phyloP scores from a whole-genome alignment of 2,797 vertebrate genomes.

The Bucorvus abyssinicus region DNA sequence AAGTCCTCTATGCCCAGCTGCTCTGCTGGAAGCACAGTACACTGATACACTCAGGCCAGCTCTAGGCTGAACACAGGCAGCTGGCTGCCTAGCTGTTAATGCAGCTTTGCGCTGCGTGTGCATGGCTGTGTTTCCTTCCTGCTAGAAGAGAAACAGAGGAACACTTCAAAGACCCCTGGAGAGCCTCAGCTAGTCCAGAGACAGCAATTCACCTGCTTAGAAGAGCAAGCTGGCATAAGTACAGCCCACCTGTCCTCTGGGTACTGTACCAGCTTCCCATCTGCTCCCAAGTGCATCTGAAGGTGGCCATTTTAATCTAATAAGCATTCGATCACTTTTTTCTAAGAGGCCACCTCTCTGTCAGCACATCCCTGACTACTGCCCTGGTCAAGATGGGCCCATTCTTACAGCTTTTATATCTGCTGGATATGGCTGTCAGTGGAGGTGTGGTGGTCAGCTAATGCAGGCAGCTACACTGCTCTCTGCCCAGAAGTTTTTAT shows the following conservation, averaged over 20 bases:
- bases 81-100: conserved; percentile 12
- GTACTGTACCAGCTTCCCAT: conserved; percentile 45
- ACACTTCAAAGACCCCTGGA: not conserved
- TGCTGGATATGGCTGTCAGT: not conserved
- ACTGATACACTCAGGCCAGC: not conserved
- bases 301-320: conserved; percentile 34
- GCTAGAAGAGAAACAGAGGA: not conserved
- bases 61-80: conserved; percentile 8
- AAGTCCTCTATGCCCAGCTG: not conserved
- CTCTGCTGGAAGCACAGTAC: not conserved
- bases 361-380: not conserved
- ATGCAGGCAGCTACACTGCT: not conserved
- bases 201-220: conserved; percentile 25
- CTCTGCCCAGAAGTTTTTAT: not conserved
- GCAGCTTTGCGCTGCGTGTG: not conserved
- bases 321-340: not conserved
- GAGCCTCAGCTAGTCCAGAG: not conserved
- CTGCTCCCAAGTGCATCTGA: conserved; percentile 65
- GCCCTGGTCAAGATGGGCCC: not conserved
- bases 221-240: conserved; percentile 16
- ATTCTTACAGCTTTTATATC: not conserved
- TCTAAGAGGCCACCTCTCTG: not conserved
- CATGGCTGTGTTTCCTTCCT: not conserved
- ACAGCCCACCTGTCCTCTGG: conserved; percentile 49
- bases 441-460: not conserved